Percentiles rank a stretch among this genome's conserved stretches.
Evolutionary conservation across 2,888 invertebrate species (phyloP).

Genomic region (Mesochorus sp.): DNA sequence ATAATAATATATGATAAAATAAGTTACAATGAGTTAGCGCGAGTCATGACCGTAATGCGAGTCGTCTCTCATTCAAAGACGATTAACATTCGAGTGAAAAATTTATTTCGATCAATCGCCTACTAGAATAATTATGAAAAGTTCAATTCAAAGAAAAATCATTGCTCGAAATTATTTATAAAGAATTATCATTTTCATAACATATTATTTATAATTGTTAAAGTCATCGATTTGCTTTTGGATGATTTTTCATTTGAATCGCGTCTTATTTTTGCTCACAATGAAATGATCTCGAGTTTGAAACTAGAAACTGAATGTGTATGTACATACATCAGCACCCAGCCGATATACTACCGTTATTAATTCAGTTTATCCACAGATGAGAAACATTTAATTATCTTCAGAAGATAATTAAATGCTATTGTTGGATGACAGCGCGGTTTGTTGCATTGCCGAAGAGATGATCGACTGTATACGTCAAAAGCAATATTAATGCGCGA

Average conservation of each 20-base stretch:
- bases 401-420: constrained; percentile 19
- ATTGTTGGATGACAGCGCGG: constrained; percentile 4
- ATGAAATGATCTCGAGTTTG: constrained; percentile 13
- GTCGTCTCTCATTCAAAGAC: not conserved
- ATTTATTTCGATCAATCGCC: not conserved
- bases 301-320: not conserved
- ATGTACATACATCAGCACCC: not conserved
- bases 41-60: not conserved
- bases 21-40: constrained; percentile 5
- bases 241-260: not conserved
- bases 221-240: not conserved
- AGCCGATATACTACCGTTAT: constrained; percentile 6
- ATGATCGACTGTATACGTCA: constrained; percentile 13
- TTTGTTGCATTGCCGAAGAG: not conserved
- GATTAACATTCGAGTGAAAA: not conserved
- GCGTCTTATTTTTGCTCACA: not conserved
- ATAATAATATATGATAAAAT: constrained; percentile 17
- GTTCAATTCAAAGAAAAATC: not conserved
- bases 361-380: not conserved
- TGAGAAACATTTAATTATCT: constrained; percentile 31
- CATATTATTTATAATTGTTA: not conserved
- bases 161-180: not conserved
- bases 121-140: not conserved
- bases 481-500: constrained; percentile 15
- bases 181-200: not conserved